phyloP scores from a whole-genome alignment of 1,140 invertebrate genomes.

The Paralvinella palmiformis region DNA sequence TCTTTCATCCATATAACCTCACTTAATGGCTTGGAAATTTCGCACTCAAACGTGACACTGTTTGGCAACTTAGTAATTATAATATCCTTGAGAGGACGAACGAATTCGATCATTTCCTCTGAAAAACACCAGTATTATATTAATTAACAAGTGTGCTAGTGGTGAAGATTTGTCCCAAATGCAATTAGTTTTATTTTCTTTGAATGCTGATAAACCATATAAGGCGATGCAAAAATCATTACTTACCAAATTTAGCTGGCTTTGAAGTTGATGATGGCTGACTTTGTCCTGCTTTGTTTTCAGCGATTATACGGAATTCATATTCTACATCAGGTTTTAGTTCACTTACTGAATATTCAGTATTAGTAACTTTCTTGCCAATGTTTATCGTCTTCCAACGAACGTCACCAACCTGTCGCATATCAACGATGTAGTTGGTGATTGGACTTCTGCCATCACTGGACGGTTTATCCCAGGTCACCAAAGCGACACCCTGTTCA shows the following conservation, averaged over 20 bases:
- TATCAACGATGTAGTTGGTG: slow-evolving; percentile 92
- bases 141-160: too few relatives aligned
- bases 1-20: slow-evolving; percentile 36
- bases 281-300: slow-evolving; percentile 84
- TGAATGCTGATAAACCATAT: too few relatives aligned
- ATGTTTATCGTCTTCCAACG: slow-evolving; percentile 13
- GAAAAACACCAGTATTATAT: too few relatives aligned
- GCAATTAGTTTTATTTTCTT: too few relatives aligned
- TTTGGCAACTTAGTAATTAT: slow-evolving; percentile 38
- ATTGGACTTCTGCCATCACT: slow-evolving; percentile 56
- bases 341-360: slow-evolving; percentile 61
- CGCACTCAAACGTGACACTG: slow-evolving; percentile 44
- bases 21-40: slow-evolving; percentile 36
- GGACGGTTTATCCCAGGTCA: slow-evolving; percentile 13
- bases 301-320: slow-evolving; percentile 30
- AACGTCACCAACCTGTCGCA: slow-evolving; percentile 60
- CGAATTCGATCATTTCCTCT: slow-evolving; percentile 40
- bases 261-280: slow-evolving; percentile 14
- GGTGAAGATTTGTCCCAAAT: too few relatives aligned
- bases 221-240: not conserved
- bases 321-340: slow-evolving; percentile 93
- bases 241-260: slow-evolving; percentile 19
- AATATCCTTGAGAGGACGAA: slow-evolving; percentile 37
- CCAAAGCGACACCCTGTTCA: not conserved
- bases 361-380: slow-evolving; percentile 59